Evolutionary conservation across 2,888 invertebrate species (phyloP), one percentile per base, ranked within the genome.

Genomic region (Micoletzkya japonica): DNA sequence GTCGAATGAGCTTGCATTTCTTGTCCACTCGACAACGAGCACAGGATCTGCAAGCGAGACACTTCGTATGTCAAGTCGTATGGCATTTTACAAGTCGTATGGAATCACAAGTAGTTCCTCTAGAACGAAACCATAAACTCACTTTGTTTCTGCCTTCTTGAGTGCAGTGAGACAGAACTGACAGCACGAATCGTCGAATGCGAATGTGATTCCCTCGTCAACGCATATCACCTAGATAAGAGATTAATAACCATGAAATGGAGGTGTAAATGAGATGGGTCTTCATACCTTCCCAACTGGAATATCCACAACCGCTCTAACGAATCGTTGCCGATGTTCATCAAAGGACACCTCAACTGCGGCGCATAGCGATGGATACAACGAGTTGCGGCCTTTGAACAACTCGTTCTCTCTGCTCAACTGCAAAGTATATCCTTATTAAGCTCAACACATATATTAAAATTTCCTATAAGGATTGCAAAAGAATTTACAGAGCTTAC

Each of bases 11-110:
- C 49, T 68, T 68, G n/a, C 57, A 56, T 49, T 58, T 10, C 17
- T 68, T 68, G n/a, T 68, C 68, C 58, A 68, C 68, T n/a, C 68
- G 57, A 68, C 68, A 68, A 44, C 58, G 57, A 2, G 68, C 68
- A 68, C 68, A 68, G 34, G 30, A 56, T 28, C n/a, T 56, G 3
- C 66, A 17, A 26, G 7, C 10, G 44, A 44, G 44, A 44, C 20
- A 14, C 44, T 44, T n/a, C n/a, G n/a, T n/a, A n/a, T n/a, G n/a
- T n/a, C n/a, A n/a, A n/a, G n/a, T n/a, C n/a, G n/a, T n/a, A n/a
- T n/a, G n/a, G n/a, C n/a, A n/a, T n/a, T n/a, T n/a, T n/a, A n/a
- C n/a, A n/a, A n/a, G n/a, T n/a, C n/a, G n/a, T n/a, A n/a, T n/a
- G n/a, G n/a, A n/a, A n/a, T n/a, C n/a, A n/a, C n/a, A n/a, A n/a